phyloP scores from a whole-genome alignment of 2,113 vertebrate species.

The Ivindomyrus marchei region DNA sequence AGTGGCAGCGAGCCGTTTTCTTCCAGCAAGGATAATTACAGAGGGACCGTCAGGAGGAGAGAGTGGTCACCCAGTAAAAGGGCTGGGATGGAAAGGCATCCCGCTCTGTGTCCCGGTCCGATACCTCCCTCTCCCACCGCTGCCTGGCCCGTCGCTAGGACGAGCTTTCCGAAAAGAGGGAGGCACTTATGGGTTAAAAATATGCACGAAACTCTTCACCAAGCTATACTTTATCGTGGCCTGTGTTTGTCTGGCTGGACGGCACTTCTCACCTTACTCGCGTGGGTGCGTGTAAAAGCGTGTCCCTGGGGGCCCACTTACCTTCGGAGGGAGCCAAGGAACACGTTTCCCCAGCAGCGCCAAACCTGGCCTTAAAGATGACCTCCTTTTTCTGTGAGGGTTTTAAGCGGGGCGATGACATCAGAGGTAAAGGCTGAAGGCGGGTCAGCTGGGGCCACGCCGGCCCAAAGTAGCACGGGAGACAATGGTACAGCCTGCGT shows the following conservation, averaged over 20 bases:
- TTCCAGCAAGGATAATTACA: constrained; percentile 31
- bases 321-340: neutral
- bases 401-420: neutral
- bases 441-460: neutral
- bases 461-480: neutral
- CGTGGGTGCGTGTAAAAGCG: constrained; percentile 9
- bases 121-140: neutral
- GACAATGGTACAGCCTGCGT: no score
- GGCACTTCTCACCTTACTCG: neutral
- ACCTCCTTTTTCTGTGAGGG: neutral
- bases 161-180: constrained; percentile 18
- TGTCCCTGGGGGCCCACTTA: neutral
- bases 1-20: constrained; percentile 21
- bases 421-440: neutral
- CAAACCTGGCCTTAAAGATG: neutral
- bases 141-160: neutral
- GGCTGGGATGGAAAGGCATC: neutral
- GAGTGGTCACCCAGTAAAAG: constrained; percentile 14
- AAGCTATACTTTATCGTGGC: neutral
- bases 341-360: neutral
- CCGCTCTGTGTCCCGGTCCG: constrained; percentile 2
- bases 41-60: constrained; percentile 15
- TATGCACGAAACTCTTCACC: neutral
- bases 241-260: neutral
- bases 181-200: constrained; percentile 10